Evolutionary conservation across 1,140 invertebrate genomes (phyloP).

Genomic region (Branchinecta lindahli): DNA sequence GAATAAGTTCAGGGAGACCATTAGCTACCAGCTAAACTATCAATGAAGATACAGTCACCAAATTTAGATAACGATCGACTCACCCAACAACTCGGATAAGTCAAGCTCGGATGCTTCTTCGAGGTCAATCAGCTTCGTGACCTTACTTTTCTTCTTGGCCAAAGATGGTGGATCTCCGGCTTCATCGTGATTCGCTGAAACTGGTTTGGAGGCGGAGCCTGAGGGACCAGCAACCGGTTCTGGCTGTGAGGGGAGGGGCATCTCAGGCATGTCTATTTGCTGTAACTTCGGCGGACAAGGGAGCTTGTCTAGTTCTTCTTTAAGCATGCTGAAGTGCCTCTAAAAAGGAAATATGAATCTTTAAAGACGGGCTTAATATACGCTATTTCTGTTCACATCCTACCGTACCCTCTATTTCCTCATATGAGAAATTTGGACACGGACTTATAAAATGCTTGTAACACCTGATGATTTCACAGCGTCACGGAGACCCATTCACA

Average conservation of each 20-base stretch:
- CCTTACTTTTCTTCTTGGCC: neutral
- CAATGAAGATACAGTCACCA: too few relatives aligned
- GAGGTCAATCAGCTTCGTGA: neutral
- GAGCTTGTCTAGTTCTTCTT: neutral
- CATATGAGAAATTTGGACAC: too few relatives aligned
- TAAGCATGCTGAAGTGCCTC: neutral
- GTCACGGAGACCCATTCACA: too few relatives aligned
- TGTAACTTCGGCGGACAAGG: neutral
- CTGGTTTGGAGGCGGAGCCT: neutral
- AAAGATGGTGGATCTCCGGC: neutral
- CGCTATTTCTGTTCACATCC: neutral
- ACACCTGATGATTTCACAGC: too few relatives aligned
- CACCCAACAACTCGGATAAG: neutral
- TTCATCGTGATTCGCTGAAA: neutral
- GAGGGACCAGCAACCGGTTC: slow-evolving; percentile 1
- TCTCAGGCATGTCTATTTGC: neutral
- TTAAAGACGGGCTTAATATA: neutral
- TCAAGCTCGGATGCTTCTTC: neutral
- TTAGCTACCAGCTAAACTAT: too few relatives aligned
- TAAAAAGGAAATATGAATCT: neutral
- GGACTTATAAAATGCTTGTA: too few relatives aligned
- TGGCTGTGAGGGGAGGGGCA: neutral
- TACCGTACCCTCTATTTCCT: too few relatives aligned
- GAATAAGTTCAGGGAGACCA: too few relatives aligned
- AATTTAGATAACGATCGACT: too few relatives aligned